Percentiles rank a stretch among this genome's conserved stretches.
These are phyloP conservation scores for Lutraria rhynchaena DNA, from an alignment of 1,140 invertebrate species.

Conservation along the genomic window DNA sequence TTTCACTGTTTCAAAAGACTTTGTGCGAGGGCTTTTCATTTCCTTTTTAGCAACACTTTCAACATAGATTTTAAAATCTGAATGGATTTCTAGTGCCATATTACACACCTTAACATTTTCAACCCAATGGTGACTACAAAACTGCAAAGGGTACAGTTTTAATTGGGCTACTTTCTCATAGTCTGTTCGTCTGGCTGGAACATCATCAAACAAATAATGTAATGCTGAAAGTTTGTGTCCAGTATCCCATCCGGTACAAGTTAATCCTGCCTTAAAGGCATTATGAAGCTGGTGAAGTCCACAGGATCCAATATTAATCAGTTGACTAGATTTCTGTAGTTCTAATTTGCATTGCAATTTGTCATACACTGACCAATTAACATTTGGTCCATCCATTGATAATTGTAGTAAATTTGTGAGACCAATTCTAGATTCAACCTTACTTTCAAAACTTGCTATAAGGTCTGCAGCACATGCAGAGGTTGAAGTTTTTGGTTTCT, in stretches of 20 bases:
- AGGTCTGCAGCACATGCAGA: slow-evolving; percentile 60
- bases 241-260: slow-evolving; percentile 36
- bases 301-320: slow-evolving; percentile 62
- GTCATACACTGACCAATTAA: slow-evolving; percentile 67
- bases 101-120: slow-evolving; percentile 61
- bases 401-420: slow-evolving; percentile 61
- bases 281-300: slow-evolving; percentile 60
- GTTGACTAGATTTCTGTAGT: slow-evolving; percentile 4
- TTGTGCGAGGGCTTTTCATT: slow-evolving; percentile 46
- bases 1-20: slow-evolving; percentile 44
- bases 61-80: slow-evolving; percentile 33
- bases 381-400: too few species aligned
- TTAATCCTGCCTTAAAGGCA: slow-evolving; percentile 49
- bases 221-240: slow-evolving; percentile 6
- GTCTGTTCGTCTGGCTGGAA: slow-evolving; percentile 62
- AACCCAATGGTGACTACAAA: slow-evolving; percentile 52
- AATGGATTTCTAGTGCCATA: slow-evolving; percentile 14
- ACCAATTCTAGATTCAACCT: slow-evolving; percentile 31
- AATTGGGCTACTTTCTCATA: slow-evolving; percentile 20
- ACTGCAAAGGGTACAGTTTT: slow-evolving; percentile 31
- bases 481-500: too few species aligned
- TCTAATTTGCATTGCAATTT: slow-evolving; percentile 47
- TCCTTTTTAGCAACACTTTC: slow-evolving; percentile 46
- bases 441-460: slow-evolving; percentile 56
- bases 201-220: slow-evolving; percentile 57